These are phyloP conservation scores for Cryptotis parvus DNA, from an alignment of 2,113 vertebrate species.

Conservation along the genomic window DNA sequence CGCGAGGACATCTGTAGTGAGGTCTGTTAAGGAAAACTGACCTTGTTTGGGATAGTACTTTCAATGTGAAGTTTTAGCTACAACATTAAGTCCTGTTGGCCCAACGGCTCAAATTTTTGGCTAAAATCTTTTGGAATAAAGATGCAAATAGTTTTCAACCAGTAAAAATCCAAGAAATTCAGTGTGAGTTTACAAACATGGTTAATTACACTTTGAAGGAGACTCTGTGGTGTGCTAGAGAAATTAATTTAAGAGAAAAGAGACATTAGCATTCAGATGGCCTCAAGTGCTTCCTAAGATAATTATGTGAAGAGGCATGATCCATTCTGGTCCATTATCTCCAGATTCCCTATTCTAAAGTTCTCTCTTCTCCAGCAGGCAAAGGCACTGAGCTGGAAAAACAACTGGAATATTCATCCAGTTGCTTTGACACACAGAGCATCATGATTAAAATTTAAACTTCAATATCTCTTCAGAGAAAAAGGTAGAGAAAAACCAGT, in stretches of 20 bases:
- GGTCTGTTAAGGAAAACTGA: conserved; percentile 85
- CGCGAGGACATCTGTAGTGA: conserved; percentile 91
- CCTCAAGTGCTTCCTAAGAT: neutral
- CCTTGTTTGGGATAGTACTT: neutral
- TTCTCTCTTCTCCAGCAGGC: neutral
- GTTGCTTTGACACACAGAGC: neutral
- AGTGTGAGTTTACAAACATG: conserved; percentile 22
- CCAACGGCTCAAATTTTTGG: neutral
- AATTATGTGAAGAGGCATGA: neutral
- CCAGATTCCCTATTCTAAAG: neutral
- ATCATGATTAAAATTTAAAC: conserved; percentile 19
- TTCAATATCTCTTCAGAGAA: neutral
- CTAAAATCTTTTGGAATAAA: conserved; percentile 34
- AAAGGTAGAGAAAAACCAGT: neutral
- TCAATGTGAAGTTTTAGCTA: neutral
- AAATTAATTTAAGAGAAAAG: conserved; percentile 34
- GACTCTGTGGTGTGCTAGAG: neutral
- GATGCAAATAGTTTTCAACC: conserved; percentile 33
- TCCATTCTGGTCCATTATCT: neutral
- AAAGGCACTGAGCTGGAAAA: neutral
- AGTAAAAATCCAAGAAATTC: neutral
- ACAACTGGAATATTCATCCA: neutral
- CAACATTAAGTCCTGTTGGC: neutral
- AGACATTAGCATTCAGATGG: neutral
- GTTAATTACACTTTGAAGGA: neutral